Percentiles rank a stretch among this genome's conserved stretches.
phyloP scores from a whole-genome alignment of 2,113 vertebrate genomes.

The Pholis gunnellus region DNA sequence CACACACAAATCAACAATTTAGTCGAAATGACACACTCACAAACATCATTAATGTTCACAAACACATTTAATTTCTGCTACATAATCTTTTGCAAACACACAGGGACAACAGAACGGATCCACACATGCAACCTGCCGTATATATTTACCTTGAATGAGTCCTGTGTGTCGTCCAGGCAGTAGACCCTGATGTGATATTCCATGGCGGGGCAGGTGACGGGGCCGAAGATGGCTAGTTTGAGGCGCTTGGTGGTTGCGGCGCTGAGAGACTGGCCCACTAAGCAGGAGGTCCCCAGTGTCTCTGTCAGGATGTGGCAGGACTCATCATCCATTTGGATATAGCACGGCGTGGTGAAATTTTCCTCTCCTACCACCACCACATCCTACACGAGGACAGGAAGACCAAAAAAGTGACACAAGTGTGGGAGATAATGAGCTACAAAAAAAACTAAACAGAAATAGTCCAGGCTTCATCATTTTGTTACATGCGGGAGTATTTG shows the following conservation, averaged over 20 bases:
- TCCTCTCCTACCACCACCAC: conserved; percentile 96
- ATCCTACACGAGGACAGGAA: conserved; percentile 81
- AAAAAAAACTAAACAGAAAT: not conserved
- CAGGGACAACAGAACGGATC: not conserved
- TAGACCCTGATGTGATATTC: conserved; percentile 97
- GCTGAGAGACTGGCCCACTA: conserved; percentile 93
- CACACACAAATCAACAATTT: conserved; percentile 39
- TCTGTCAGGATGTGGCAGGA: conserved; percentile 97
- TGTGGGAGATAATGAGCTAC: conserved; percentile 2
- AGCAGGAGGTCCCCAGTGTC: conserved; percentile 92
- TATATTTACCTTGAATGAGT: conserved; percentile 90
- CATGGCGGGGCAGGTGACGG: conserved; percentile 90
- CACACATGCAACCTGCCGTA: not conserved
- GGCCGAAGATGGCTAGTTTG: conserved; percentile 95
- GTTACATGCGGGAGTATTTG: not conserved
- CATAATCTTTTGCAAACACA: conserved; percentile 8
- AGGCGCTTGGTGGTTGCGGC: conserved; percentile 95
- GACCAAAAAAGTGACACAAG: not conserved
- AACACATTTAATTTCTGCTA: conserved; percentile 6
- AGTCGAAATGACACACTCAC: conserved; percentile 23
- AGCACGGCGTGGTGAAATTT: conserved; percentile 97
- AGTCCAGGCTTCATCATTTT: not conserved
- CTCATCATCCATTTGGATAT: conserved; percentile 95
- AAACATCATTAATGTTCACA: conserved; percentile 20
- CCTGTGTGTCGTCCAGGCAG: conserved; percentile 96